Conservation (phyloP, 2,797 vertebrate genomes). For the Esox masquinongy region DNA sequence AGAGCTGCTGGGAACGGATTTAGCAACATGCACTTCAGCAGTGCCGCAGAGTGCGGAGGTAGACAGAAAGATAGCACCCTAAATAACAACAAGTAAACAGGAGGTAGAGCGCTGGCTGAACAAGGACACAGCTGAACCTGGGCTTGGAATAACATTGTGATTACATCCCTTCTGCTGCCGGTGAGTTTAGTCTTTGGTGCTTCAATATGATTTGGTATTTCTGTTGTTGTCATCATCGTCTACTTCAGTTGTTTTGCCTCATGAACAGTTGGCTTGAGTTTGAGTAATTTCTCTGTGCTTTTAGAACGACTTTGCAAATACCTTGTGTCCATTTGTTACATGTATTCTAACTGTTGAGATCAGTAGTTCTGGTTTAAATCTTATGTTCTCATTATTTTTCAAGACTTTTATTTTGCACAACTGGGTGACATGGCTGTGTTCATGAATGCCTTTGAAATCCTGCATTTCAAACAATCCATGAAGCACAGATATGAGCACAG, state of each 20-base stretch:
- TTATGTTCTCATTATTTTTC: not conserved
- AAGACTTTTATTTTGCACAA: not conserved
- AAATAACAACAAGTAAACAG: constrained; percentile 46
- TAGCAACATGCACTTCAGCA: constrained; percentile 50
- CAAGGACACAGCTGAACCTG: constrained; percentile 20
- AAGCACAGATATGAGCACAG: not conserved
- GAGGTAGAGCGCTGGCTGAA: constrained; percentile 28
- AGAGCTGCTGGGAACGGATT: constrained; percentile 48
- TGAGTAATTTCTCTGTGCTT: not conserved
- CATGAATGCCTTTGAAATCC: not conserved
- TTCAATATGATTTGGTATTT: not conserved
- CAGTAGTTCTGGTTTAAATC: not conserved
- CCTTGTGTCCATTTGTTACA: not conserved
- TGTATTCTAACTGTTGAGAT: too few species aligned
- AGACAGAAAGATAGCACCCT: constrained; percentile 33
- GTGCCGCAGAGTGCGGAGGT: constrained; percentile 35
- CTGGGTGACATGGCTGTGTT: not conserved
- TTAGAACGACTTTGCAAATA: not conserved
- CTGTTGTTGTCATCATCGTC: constrained; percentile 6
- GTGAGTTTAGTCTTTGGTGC: constrained; percentile 54
- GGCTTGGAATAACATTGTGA: constrained; percentile 21
- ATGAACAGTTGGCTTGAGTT: not conserved
- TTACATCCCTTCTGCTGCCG: constrained; percentile 37
- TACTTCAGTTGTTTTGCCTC: not conserved
- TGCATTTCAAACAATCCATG: not conserved